Base-by-base conservation (phyloP, 1,140 invertebrate species). In the Aleiodes sp. region DNA sequence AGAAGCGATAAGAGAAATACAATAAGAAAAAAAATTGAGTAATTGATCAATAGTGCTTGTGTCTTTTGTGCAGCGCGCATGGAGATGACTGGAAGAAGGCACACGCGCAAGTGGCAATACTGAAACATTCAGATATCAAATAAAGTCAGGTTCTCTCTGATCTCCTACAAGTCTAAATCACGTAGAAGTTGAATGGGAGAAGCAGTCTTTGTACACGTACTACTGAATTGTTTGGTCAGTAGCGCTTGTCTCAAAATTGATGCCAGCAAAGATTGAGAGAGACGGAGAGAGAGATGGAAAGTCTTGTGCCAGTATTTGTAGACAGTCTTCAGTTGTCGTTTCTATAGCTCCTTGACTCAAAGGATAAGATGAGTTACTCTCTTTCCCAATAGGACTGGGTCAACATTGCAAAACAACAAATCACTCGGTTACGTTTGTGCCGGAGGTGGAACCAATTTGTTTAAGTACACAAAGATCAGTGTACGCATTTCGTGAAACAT, bases 141-240 rank as follows among this genome's bases (percentile, higher is more conserved):
- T 52, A 52, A 52, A 52, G 21, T 52, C 46, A 52, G 46, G 16
- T 21, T 52, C 46, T 7, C 46, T 21, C 21, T 21, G 46, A 19
- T 2, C 26, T 52, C 26, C 9, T 10, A 52, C 46, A 16, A 52
- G 26, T 52, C 46, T 16, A 52, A 52, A 52, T 52, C 46, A 52
- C 46, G 46, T 52, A 16, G 21, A 24, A 9, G 16, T 6, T 6
- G 46, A 52, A 52, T 52, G 56, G 29, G 26, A 19, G 14, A 12
- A 29, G 28, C 24, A 46, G 35, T 41, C 62, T 64, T 64, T 64
- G 62, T 64, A 46, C 62, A 46, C 62, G 62, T 64, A 59, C 1
- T 12, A 28, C 10, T 14, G 28, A 59, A 28, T 10, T 31, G 56
- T 59, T 59, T 59, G 56, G 28, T 59, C 26, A 59, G 14, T 29